phyloP scores from a whole-genome alignment of 2,113 vertebrate genomes.

The Syrrhaptes paradoxus region DNA sequence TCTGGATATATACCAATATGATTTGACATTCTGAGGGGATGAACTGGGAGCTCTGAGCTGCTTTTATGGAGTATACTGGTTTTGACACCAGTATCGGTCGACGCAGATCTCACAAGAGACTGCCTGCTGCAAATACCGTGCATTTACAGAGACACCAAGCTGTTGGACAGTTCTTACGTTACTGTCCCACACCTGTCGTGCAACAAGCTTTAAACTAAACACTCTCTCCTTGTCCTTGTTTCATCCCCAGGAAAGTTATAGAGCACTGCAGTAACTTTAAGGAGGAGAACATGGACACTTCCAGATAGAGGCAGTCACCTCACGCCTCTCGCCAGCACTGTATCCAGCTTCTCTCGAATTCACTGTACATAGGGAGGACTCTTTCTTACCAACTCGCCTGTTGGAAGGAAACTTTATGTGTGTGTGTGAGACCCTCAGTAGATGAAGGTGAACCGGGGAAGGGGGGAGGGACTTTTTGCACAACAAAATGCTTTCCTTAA shows the following conservation, averaged over 20 bases:
- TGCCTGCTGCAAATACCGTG: not conserved
- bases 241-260: constrained; percentile 89
- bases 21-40: not conserved
- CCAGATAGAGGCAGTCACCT: constrained; percentile 81
- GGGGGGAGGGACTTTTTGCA: constrained; percentile 76
- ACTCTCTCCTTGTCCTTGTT: constrained; percentile 20
- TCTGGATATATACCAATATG: not conserved
- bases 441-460: constrained; percentile 66
- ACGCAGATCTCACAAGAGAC: not conserved
- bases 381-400: constrained; percentile 54
- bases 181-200: not conserved
- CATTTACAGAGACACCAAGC: not conserved
- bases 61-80: not conserved
- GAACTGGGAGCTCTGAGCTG: not conserved
- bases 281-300: constrained; percentile 96
- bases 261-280: constrained; percentile 95
- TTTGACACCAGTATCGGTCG: not conserved
- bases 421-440: constrained; percentile 64
- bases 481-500: constrained; percentile 79
- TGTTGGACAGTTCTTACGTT: not conserved
- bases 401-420: constrained; percentile 64
- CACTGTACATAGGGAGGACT: constrained; percentile 77
- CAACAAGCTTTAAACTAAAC: constrained; percentile 10
- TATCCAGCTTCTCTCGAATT: constrained; percentile 72
- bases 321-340: constrained; percentile 70